Evolutionary conservation across 2,888 invertebrate species (phyloP).

Genomic region (Oligia fasciuncula): DNA sequence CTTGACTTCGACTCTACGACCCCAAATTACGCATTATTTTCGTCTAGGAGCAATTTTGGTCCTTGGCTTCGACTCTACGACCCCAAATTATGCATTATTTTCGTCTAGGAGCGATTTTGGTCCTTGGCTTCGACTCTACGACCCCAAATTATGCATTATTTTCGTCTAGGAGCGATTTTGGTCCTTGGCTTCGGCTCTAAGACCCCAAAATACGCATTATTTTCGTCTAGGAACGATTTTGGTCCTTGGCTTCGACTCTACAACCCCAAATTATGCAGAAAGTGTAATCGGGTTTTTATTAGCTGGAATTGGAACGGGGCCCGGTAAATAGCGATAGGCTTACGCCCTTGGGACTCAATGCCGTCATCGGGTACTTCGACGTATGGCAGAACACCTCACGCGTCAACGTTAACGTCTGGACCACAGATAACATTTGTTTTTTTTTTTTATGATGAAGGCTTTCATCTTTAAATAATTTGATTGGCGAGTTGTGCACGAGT

Average conservation of each 20-base stretch:
- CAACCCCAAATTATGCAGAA: constrained; percentile 21
- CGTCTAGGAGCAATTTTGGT: background rate
- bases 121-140: background rate
- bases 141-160: background rate
- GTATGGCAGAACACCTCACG: background rate
- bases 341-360: constrained; percentile 20
- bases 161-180: constrained; percentile 16
- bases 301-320: constrained; percentile 31
- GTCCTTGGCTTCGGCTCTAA: background rate
- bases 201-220: constrained; percentile 11
- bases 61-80: constrained; percentile 2
- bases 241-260: constrained; percentile 5
- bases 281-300: constrained; percentile 26
- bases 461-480: too few relatives aligned
- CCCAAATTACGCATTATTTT: constrained; percentile 22
- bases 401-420: too few relatives aligned
- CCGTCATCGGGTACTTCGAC: constrained; percentile 23
- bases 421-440: too few relatives aligned
- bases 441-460: too few relatives aligned
- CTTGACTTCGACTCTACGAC: background rate
- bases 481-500: too few relatives aligned
- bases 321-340: constrained; percentile 21
- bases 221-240: constrained; percentile 15
- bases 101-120: constrained; percentile 8
- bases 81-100: constrained; percentile 19